Conservation (phyloP, 2,113 vertebrate species). For the Lepisosteus oculatus region DNA sequence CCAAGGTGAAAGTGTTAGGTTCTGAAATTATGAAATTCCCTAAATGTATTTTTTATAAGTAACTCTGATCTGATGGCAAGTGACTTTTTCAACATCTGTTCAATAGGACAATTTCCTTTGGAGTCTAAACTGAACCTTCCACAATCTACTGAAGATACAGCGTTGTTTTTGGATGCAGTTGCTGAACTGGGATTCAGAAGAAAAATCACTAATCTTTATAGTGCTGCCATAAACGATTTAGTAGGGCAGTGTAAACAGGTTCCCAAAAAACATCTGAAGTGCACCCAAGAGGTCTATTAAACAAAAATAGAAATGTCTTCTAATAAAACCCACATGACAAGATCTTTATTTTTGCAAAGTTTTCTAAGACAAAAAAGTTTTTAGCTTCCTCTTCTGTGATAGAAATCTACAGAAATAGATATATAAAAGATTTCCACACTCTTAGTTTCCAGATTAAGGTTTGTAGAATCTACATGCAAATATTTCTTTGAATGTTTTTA, state of each 20-base stretch:
- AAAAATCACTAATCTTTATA: not conserved
- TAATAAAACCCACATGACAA: slow-evolving; percentile 11
- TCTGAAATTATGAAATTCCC: no score
- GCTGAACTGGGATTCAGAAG: slow-evolving; percentile 2
- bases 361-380: not conserved
- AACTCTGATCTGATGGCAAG: not conserved
- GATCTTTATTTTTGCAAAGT: not conserved
- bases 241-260: not conserved
- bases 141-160: not conserved
- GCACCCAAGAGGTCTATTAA: not conserved
- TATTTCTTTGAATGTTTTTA: no score
- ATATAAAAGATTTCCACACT: no score
- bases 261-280: not conserved
- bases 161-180: not conserved
- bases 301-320: not conserved
- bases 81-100: not conserved
- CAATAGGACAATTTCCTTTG: not conserved
- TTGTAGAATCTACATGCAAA: no score
- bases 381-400: not conserved
- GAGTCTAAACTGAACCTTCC: not conserved
- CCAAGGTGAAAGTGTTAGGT: no score
- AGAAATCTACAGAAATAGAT: no score
- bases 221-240: not conserved
- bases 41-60: no score
- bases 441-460: no score